phyloP scores from a whole-genome alignment of 1,140 invertebrate genomes.

The Drosophila paulistorum region DNA sequence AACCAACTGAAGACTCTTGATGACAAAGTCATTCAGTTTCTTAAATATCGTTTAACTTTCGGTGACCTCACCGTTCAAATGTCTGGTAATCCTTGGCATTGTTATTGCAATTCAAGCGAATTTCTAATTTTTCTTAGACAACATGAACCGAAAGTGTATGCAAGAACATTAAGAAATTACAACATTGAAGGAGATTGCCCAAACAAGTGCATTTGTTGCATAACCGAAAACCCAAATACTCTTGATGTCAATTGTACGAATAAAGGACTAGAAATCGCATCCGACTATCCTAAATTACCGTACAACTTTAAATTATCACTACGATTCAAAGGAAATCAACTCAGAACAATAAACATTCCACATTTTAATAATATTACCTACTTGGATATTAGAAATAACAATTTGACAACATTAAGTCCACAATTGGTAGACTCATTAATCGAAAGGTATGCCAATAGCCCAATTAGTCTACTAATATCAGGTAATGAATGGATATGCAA shows the following conservation, averaged over 20 bases:
- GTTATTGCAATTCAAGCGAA: not conserved
- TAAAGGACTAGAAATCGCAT: not conserved
- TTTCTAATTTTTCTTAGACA: not conserved
- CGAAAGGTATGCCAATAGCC: not conserved
- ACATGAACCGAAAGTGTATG: not conserved
- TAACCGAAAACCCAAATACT: not conserved
- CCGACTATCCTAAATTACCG: not conserved
- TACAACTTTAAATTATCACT: not conserved
- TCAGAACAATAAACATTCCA: not conserved
- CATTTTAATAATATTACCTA: not conserved
- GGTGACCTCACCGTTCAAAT: not conserved
- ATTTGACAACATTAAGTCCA: not conserved
- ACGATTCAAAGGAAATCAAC: not conserved
- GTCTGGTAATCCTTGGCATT: not conserved
- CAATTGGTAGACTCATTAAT: not conserved
- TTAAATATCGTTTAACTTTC: not conserved
- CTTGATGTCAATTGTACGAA: not conserved
- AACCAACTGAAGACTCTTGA: not conserved
- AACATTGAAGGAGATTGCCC: not conserved
- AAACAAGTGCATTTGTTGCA: not conserved
- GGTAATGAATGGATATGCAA: not conserved
- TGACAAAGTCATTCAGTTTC: not conserved
- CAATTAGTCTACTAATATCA: not conserved
- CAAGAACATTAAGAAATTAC: not conserved
- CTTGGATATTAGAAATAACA: not conserved